Evolutionary conservation across 2,113 vertebrate genomes (phyloP).

Genomic region (Pyrgilauda ruficollis): DNA sequence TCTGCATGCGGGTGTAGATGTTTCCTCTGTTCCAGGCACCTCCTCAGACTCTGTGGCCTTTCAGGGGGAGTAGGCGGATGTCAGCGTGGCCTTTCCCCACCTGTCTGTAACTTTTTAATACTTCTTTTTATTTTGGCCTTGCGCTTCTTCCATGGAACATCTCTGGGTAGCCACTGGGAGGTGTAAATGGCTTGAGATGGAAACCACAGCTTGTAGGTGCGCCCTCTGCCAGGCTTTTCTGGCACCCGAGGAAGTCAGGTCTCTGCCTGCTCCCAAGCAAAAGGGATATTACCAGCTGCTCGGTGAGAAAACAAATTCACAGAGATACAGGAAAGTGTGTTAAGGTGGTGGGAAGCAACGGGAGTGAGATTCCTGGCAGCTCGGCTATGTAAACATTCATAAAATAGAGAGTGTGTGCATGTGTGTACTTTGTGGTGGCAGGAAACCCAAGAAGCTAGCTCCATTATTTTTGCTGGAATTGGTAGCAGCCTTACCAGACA

Average conservation of each 20-base stretch:
- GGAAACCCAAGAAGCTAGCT: constrained; percentile 25
- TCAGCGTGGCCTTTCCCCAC: not conserved
- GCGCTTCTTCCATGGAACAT: not conserved
- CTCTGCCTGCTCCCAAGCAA: constrained; percentile 53
- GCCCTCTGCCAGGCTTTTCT: constrained; percentile 21
- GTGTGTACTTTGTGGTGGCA: constrained; percentile 49
- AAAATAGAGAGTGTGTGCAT: constrained; percentile 45
- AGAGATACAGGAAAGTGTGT: constrained; percentile 45
- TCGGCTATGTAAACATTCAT: constrained; percentile 72
- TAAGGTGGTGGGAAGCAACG: constrained; percentile 60
- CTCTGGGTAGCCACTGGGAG: constrained; percentile 30
- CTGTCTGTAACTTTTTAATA: constrained; percentile 14
- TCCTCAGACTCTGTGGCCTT: not conserved
- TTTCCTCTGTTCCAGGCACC: not conserved
- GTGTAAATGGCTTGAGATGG: constrained; percentile 32
- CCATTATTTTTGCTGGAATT: constrained; percentile 57
- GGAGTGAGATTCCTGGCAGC: constrained; percentile 72
- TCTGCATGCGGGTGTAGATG: not conserved
- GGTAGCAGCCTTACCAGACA: not conserved
- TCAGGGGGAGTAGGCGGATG: not conserved
- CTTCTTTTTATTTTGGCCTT: constrained; percentile 9
- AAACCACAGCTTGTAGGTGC: constrained; percentile 27
- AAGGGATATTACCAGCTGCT: constrained; percentile 66
- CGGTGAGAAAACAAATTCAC: constrained; percentile 35
- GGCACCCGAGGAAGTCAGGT: constrained; percentile 25